Evolutionary conservation across 1,140 invertebrate species (phyloP).

Genomic region (Brachionus paranguensis): DNA sequence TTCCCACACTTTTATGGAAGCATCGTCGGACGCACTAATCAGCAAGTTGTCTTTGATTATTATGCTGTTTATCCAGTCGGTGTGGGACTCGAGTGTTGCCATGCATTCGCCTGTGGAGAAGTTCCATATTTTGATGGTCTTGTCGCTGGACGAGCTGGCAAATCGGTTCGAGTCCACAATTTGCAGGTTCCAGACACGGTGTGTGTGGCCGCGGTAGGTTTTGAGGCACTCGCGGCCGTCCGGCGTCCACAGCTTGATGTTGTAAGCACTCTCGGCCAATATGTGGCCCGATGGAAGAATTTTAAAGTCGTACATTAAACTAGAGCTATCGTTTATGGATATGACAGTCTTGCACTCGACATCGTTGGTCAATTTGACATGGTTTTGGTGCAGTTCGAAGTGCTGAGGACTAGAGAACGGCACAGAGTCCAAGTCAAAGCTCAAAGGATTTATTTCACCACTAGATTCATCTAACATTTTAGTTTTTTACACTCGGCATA

Average conservation of each 20-base stretch:
- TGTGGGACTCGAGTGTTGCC: background rate
- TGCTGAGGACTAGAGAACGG: background rate
- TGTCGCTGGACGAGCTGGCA: background rate
- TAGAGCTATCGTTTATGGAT: background rate
- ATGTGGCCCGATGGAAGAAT: background rate
- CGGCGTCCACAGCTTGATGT: background rate
- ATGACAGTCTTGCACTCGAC: background rate
- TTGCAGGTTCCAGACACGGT: background rate
- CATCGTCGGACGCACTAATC: background rate
- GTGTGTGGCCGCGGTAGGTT: background rate
- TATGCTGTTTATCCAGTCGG: background rate
- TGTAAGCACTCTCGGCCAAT: background rate
- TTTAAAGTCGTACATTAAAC: background rate
- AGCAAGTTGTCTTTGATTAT: background rate
- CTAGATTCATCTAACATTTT: background rate
- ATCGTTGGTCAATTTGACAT: background rate
- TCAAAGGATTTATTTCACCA: background rate
- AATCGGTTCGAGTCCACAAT: background rate
- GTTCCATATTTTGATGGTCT: conserved; percentile 18
- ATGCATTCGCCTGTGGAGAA: background rate
- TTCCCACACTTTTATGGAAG: background rate
- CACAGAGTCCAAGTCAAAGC: background rate
- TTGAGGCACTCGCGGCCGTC: background rate
- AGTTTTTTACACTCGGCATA: background rate
- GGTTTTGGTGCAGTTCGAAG: background rate